Evolutionary conservation across 1,140 invertebrate species (phyloP), one percentile per base, ranked within the genome.

Genomic region (Dinoponera quadriceps): DNA sequence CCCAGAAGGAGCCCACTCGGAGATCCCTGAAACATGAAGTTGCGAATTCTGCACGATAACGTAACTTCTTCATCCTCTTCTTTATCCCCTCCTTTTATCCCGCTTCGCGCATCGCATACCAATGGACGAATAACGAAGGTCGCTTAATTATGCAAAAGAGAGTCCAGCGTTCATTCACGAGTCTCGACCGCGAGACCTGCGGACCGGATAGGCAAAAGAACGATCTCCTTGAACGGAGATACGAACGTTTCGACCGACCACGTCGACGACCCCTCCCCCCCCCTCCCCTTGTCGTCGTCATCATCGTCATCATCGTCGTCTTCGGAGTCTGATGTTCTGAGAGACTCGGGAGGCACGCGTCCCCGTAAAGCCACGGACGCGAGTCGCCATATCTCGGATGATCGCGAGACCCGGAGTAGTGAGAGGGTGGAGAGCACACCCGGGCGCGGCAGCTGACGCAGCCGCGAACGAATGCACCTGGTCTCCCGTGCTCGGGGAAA

Each of bases 401-500:
- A 80, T 71, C 54, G 33, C 51, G 38, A 73, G 60, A 66, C 25
- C 55, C 38, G 38, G 11, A 44, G 51, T 25, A 9, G 22, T 62
- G 75, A 84, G 77, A 77, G 83, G 80, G 83, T 88, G 69, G 29
- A 78, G 80, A 78, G 80, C 83, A 65, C 82, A 57, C 51, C n/a
- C 38, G 80, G 71, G 83, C 86, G 78, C 59, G 82, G 87, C 87
- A 88, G 87, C 87, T 88, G 87, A 88, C 86, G 74, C 54, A 20
- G 20, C 29, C 60, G 82, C 69, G 54, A 65, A 82, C 83, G 72
- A 80, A 88, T 85, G 68, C 86, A 88, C 87, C 87, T 88, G 87
- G 87, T 88, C 83, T 20, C 66, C 57, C 63, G 57, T 83, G 82
- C 65, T 85, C 38, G 9, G 38, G 51, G 77, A 62, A 81, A 88